These are phyloP conservation scores for Microplitis demolitor DNA, from an alignment of 1,140 invertebrate species.

Conservation along the genomic window DNA sequence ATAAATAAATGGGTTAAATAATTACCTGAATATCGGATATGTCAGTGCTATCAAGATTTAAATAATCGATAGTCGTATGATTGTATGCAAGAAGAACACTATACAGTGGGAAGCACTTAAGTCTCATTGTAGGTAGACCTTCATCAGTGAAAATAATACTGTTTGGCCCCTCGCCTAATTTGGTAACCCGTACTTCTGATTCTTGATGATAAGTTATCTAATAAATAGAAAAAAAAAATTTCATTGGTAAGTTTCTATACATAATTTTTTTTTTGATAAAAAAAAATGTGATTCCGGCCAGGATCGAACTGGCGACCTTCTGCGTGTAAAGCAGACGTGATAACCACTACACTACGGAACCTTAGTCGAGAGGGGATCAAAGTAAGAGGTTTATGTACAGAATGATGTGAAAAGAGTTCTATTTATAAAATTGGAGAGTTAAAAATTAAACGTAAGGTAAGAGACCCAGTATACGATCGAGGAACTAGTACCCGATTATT, in stretches of 20 bases:
- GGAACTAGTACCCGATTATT: too few relatives aligned
- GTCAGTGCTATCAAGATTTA: constrained; percentile 69
- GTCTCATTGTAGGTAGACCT: constrained; percentile 64
- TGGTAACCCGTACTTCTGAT: constrained; percentile 64
- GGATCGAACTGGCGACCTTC: too few relatives aligned
- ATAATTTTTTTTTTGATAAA: not conserved
- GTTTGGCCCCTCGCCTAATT: constrained; percentile 64
- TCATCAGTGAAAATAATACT: constrained; percentile 58
- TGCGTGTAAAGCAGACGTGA: not conserved
- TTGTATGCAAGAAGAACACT: constrained; percentile 79
- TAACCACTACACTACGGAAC: not conserved
- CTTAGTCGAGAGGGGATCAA: too few relatives aligned
- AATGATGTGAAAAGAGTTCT: too few relatives aligned
- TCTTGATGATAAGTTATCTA: constrained; percentile 71
- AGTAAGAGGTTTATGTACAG: too few relatives aligned
- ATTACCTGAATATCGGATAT: constrained; percentile 47
- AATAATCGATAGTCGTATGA: constrained; percentile 71
- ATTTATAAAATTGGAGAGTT: too few relatives aligned
- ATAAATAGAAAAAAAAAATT: constrained; percentile 27
- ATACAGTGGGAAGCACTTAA: constrained; percentile 84
- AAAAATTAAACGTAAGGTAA: too few relatives aligned
- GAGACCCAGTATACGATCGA: too few relatives aligned
- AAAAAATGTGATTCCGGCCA: too few relatives aligned
- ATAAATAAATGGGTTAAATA: not conserved
- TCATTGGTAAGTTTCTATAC: too few relatives aligned